A percentile compares a stretch with the other conserved stretches of the same genome.
Evolutionary conservation across 1,140 invertebrate species (phyloP).

Genomic region (Arctopsyche grandis): DNA sequence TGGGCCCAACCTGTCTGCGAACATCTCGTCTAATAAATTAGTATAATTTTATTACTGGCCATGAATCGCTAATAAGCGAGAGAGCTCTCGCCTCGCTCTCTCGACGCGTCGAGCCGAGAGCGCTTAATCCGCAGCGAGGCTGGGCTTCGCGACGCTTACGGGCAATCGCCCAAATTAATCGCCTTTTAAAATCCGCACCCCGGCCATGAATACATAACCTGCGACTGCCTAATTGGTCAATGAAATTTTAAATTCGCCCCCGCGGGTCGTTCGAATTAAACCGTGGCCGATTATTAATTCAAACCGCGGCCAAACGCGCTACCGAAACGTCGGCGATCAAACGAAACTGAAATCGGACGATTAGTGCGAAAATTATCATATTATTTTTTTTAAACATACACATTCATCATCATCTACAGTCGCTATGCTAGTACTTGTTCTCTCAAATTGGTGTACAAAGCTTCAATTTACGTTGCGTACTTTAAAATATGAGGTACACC

Average conservation of each 20-base stretch:
- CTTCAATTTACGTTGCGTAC: no score
- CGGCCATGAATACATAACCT: background rate
- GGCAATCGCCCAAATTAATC: constrained; percentile 27
- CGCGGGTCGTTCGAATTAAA: background rate
- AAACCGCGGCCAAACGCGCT: background rate
- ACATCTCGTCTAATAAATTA: constrained; percentile 51
- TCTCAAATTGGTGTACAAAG: no score
- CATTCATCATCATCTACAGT: no score
- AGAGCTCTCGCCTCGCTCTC: background rate
- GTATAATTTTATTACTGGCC: constrained; percentile 52
- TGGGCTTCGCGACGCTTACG: constrained; percentile 9
- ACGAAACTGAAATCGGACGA: background rate
- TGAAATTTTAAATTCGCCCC: constrained; percentile 15
- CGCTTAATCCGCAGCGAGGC: background rate
- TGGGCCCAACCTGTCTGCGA: constrained; percentile 44
- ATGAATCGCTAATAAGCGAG: constrained; percentile 44
- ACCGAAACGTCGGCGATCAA: background rate
- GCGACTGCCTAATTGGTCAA: constrained; percentile 9
- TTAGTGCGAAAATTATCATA: no score
- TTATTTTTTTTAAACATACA: no score
- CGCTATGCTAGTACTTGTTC: no score
- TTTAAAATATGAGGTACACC: no score
- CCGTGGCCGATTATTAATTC: constrained; percentile 10
- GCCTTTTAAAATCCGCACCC: constrained; percentile 20
- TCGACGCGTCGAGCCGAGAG: background rate